Evolutionary conservation across 1,140 invertebrate genomes (phyloP).

Genomic region (Brachionus sp.): DNA sequence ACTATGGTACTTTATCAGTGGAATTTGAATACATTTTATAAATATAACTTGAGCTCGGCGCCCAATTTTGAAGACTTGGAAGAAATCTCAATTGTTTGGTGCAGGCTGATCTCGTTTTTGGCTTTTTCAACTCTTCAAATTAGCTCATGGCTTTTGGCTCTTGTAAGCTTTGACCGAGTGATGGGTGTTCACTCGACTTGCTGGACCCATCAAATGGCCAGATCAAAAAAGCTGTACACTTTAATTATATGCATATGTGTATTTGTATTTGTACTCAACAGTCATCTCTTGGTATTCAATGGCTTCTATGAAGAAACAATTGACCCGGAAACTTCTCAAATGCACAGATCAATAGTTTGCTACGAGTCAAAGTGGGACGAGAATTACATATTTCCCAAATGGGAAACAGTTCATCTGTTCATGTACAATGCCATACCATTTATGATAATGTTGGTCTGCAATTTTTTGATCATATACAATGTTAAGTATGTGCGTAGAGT

Average conservation of each 20-base stretch:
- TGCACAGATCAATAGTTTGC: background rate
- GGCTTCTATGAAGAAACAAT: background rate
- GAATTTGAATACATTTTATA: constrained; percentile 46
- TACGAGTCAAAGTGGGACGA: constrained; percentile 3
- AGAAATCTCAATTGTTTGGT: constrained; percentile 30
- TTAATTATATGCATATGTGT: background rate
- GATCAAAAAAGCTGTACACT: background rate
- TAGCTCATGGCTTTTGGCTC: background rate
- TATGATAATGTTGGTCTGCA: constrained; percentile 40
- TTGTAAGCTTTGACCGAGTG: constrained; percentile 32
- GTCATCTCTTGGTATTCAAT: constrained; percentile 24
- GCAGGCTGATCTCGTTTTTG: constrained; percentile 33
- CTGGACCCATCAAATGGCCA: constrained; percentile 23
- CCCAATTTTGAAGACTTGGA: constrained; percentile 21
- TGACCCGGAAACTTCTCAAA: background rate
- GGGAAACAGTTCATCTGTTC: constrained; percentile 42
- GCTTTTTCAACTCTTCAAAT: constrained; percentile 29
- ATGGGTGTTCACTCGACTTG: background rate
- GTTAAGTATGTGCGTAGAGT: constrained; percentile 3
- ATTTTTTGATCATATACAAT: constrained; percentile 41
- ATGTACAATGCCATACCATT: constrained; percentile 38
- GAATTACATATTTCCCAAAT: constrained; percentile 42
- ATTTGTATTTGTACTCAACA: background rate
- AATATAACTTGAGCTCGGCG: constrained; percentile 27
- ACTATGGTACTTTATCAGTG: constrained; percentile 14